These are phyloP conservation scores for Periplaneta americana DNA, from an alignment of 1,140 invertebrate species.

Conservation along the genomic window DNA sequence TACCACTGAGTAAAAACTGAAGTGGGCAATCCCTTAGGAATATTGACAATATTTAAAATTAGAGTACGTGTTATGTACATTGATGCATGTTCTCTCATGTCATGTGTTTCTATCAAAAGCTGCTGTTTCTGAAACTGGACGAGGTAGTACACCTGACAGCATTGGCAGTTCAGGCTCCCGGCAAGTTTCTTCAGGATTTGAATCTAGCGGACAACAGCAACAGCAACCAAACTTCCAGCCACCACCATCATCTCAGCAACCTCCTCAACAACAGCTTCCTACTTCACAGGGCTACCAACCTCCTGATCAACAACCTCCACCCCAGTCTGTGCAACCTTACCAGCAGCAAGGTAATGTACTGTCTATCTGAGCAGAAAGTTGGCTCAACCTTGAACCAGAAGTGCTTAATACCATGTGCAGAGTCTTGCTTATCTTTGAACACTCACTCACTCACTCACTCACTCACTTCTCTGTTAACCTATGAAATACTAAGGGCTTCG, in stretches of 20 bases:
- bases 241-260: neutral
- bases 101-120: neutral
- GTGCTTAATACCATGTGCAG: no score
- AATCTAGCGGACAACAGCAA: neutral
- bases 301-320: neutral
- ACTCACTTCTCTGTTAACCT: no score
- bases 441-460: no score
- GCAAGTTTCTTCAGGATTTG: conserved; percentile 1
- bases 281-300: neutral
- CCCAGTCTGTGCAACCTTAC: neutral
- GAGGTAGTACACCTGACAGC: conserved; percentile 4
- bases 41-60: no score
- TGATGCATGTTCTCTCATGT: neutral
- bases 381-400: no score
- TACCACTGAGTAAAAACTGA: no score
- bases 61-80: no score
- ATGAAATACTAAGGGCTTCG: no score
- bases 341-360: neutral
- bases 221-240: neutral
- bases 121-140: neutral
- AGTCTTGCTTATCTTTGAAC: no score
- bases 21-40: no score
- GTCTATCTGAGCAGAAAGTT: no score
- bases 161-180: conserved; percentile 6
- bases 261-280: neutral